These are phyloP conservation scores for Leucoraja ocellata DNA, from an alignment of 2,797 vertebrate species.

Conservation along the genomic window DNA sequence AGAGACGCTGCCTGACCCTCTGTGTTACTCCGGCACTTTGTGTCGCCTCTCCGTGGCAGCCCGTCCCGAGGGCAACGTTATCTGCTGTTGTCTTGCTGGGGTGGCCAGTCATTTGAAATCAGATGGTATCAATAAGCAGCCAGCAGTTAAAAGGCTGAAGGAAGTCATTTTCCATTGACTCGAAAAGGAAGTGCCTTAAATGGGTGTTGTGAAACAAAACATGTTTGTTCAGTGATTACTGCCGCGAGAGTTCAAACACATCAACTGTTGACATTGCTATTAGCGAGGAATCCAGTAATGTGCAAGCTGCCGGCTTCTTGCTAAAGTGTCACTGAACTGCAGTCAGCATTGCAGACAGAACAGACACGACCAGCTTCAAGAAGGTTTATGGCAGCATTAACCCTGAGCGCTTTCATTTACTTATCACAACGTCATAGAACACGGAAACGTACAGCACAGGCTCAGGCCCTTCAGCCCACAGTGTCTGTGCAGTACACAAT, in stretches of 20 bases:
- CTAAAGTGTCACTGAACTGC: background rate
- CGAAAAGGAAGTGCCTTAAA: conserved; percentile 32
- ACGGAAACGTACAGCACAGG: no score
- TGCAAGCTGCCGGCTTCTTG: background rate
- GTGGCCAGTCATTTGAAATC: conserved; percentile 9
- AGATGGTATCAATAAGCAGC: background rate
- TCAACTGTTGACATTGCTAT: conserved; percentile 37
- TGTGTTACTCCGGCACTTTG: no score
- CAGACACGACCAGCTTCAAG: background rate
- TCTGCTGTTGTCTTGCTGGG: background rate
- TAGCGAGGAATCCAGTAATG: conserved; percentile 21
- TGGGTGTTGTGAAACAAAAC: conserved; percentile 26
- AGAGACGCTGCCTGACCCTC: no score
- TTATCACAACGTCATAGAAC: background rate
- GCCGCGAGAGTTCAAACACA: conserved; percentile 31
- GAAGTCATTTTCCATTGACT: conserved; percentile 37
- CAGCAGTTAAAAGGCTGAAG: conserved; percentile 26
- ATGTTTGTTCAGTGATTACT: conserved; percentile 35
- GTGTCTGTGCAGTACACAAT: no score
- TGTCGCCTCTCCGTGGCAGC: no score
- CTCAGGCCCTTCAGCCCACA: no score
- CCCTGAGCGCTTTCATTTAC: background rate
- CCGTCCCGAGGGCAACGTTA: no score
- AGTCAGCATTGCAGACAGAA: background rate
- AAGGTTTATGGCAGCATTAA: background rate